A percentile compares a stretch with the other conserved stretches of the same genome.
phyloP scores from a whole-genome alignment of 2,797 vertebrate species.

The Muscicapa striata region DNA sequence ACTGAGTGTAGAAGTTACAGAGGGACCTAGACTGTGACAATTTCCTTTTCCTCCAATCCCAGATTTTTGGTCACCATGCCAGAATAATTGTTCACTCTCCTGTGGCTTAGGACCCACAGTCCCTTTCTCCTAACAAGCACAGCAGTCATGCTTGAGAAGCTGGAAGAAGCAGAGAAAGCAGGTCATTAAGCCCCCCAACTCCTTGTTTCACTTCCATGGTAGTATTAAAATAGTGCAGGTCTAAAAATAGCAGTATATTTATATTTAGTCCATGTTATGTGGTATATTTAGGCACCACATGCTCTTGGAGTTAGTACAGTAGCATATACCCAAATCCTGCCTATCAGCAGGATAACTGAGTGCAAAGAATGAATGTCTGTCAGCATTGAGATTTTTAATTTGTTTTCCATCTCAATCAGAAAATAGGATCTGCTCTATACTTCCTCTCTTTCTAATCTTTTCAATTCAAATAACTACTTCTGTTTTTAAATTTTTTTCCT shows the following conservation, averaged over 20 bases:
- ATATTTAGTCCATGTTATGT: background rate
- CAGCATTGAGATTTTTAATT: fast-evolving
- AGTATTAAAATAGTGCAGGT: background rate
- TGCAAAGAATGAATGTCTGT: background rate
- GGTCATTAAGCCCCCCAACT: background rate
- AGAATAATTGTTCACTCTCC: background rate
- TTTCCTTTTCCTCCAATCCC: background rate
- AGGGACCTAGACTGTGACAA: background rate
- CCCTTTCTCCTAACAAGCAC: background rate
- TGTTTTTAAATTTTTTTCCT: fast-evolving
- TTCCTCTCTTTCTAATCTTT: background rate
- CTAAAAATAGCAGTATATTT: background rate
- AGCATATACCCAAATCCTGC: background rate
- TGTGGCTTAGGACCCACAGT: background rate
- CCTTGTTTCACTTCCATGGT: background rate
- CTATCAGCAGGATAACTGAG: background rate
- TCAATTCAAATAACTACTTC: background rate
- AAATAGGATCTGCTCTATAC: background rate
- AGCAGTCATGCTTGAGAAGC: background rate
- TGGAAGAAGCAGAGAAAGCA: background rate
- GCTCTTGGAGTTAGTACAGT: background rate
- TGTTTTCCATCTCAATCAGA: background rate
- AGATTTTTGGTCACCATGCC: background rate
- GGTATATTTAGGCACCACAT: fast-evolving
- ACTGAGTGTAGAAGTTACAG: background rate